These are phyloP conservation scores for Gallirallus australis DNA, from an alignment of 2,797 vertebrate genomes.

Conservation along the genomic window DNA sequence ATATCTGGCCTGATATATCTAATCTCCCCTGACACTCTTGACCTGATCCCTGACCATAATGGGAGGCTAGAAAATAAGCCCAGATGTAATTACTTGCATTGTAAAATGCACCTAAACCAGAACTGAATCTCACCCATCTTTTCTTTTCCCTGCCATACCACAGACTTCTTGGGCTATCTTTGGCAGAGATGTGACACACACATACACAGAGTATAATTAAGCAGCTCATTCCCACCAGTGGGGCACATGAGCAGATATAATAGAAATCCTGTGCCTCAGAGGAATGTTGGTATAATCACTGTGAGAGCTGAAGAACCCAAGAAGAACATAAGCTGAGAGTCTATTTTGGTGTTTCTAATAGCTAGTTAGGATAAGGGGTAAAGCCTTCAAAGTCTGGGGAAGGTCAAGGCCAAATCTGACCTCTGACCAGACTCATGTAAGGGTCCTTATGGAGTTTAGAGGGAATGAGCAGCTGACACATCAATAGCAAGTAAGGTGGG, in stretches of 20 bases:
- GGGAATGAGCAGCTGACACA: not conserved
- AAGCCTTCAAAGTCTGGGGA: not conserved
- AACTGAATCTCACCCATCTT: not conserved
- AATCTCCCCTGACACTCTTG: not conserved
- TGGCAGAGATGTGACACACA: not conserved
- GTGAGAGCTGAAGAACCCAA: not conserved
- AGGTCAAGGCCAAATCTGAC: not conserved
- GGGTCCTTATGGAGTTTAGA: not conserved
- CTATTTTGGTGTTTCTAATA: not conserved
- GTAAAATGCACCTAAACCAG: not conserved
- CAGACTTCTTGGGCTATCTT: not conserved
- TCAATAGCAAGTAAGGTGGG: not conserved
- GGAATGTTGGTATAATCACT: not conserved
- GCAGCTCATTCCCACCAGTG: not conserved
- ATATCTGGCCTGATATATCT: not conserved
- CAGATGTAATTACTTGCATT: not conserved
- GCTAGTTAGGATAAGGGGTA: not conserved
- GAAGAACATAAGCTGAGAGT: not conserved
- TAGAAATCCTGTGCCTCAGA: not conserved
- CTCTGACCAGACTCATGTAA: not conserved
- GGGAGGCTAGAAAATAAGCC: not conserved
- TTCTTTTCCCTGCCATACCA: not conserved
- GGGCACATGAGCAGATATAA: not conserved
- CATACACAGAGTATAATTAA: not conserved
- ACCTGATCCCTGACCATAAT: not conserved